Evolutionary conservation across 2,113 vertebrate genomes (phyloP).

Genomic region (Lucifuga dentata): DNA sequence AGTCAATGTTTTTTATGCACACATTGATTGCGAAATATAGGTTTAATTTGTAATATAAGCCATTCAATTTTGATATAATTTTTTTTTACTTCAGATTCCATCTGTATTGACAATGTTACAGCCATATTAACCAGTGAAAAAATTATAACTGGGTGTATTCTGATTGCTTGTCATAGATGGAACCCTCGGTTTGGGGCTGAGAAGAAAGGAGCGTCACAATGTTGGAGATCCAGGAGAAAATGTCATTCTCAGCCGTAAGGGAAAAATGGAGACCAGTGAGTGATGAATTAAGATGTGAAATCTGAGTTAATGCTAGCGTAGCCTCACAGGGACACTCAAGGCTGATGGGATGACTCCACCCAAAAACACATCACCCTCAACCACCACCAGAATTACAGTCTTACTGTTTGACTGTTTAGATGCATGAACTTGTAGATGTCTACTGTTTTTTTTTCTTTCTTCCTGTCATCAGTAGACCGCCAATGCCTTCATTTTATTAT

Average conservation of each 20-base stretch:
- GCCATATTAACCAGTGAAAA: slow-evolving; percentile 18
- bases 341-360: slow-evolving; percentile 37
- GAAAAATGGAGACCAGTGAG: slow-evolving; percentile 16
- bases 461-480: too few relatives aligned
- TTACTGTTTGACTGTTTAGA: not conserved
- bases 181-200: slow-evolving; percentile 38
- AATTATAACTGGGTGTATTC: slow-evolving; percentile 9
- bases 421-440: too few relatives aligned
- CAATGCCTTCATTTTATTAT: too few relatives aligned
- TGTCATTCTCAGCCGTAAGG: slow-evolving; percentile 28
- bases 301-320: slow-evolving; percentile 50
- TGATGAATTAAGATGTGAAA: slow-evolving; percentile 39
- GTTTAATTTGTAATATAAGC: slow-evolving; percentile 16
- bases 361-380: slow-evolving; percentile 24
- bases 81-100: not conserved
- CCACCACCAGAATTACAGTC: not conserved
- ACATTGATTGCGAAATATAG: slow-evolving; percentile 17
- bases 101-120: slow-evolving; percentile 17
- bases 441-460: too few relatives aligned
- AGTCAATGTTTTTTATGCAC: slow-evolving; percentile 27
- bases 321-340: slow-evolving; percentile 27
- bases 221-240: slow-evolving; percentile 32
- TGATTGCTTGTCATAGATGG: slow-evolving; percentile 41
- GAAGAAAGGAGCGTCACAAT: slow-evolving; percentile 57
- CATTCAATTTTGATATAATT: slow-evolving; percentile 16